These are phyloP conservation scores for Pteria penguin DNA, from an alignment of 2,888 invertebrate genomes.

Conservation along the genomic window DNA sequence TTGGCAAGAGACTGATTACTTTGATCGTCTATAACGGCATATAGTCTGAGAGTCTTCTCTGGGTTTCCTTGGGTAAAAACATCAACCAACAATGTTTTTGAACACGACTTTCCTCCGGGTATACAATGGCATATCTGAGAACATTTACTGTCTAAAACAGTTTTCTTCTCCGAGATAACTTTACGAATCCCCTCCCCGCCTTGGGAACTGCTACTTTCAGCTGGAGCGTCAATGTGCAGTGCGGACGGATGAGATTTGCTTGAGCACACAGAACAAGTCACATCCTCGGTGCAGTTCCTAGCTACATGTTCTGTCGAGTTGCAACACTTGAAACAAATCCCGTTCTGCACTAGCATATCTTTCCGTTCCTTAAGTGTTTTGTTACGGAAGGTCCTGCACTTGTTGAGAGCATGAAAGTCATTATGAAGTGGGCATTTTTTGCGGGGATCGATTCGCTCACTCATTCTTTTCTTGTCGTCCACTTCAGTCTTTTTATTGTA, in stretches of 20 bases:
- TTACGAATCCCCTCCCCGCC: too few species aligned
- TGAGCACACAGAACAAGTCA: slow-evolving; percentile 18
- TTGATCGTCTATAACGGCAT: slow-evolving; percentile 21
- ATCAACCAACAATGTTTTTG: slow-evolving; percentile 25
- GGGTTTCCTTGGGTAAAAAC: slow-evolving; percentile 18
- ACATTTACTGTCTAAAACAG: not conserved
- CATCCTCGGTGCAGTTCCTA: slow-evolving; percentile 6
- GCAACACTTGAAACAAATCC: slow-evolving; percentile 26
- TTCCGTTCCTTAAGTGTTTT: slow-evolving; percentile 11
- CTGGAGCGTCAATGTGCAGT: slow-evolving; percentile 5
- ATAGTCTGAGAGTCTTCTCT: not conserved
- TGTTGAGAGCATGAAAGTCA: too few species aligned
- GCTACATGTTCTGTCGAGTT: slow-evolving; percentile 13
- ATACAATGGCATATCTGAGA: slow-evolving; percentile 3
- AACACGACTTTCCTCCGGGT: slow-evolving; percentile 32
- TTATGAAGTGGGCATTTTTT: too few species aligned
- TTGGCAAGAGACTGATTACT: slow-evolving; percentile 9
- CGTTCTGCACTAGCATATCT: not conserved
- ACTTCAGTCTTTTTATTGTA: not conserved
- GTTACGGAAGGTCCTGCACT: too few species aligned
- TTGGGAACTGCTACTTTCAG: not conserved
- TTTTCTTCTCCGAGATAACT: not conserved
- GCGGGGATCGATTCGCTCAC: not conserved
- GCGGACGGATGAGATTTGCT: slow-evolving; percentile 14
- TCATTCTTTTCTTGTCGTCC: not conserved